Conservation (phyloP, 2,797 vertebrate species). For the Urophycis tenuis region DNA sequence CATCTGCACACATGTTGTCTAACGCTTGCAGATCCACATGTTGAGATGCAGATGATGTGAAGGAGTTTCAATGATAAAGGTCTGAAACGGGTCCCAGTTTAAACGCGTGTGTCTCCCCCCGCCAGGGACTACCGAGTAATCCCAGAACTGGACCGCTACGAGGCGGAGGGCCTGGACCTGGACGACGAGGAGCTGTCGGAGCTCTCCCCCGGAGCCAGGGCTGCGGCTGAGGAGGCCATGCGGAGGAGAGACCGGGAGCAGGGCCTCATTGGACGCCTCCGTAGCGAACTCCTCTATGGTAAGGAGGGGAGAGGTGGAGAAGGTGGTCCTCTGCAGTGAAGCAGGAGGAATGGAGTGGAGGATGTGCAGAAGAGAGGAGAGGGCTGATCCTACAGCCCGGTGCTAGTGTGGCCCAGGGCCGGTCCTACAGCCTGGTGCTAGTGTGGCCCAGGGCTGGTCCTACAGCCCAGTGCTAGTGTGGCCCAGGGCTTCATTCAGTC, state of each 20-base stretch:
- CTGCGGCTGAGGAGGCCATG: constrained; percentile 87
- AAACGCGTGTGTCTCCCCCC: background rate
- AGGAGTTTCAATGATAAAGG: background rate
- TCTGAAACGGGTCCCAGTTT: background rate
- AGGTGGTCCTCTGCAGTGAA: background rate
- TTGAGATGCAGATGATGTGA: too few species aligned
- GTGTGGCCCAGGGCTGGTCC: background rate
- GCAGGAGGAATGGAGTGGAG: background rate
- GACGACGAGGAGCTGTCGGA: constrained; percentile 85
- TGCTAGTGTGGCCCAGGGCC: background rate
- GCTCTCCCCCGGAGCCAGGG: constrained; percentile 86
- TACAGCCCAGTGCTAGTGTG: background rate
- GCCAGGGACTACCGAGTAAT: constrained; percentile 90
- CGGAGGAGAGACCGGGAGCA: constrained; percentile 81
- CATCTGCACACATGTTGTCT: background rate
- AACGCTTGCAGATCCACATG: too few species aligned
- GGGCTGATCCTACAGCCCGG: background rate
- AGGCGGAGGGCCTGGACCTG: constrained; percentile 85
- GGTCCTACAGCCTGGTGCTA: too few species aligned
- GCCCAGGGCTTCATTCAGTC: background rate
- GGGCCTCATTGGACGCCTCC: constrained; percentile 77
- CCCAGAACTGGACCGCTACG: constrained; percentile 86
- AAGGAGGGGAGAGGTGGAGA: constrained; percentile 19
- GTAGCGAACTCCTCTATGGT: constrained; percentile 83
- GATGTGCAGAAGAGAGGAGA: too few species aligned